Evolutionary conservation across 2,113 vertebrate species (phyloP).

Genomic region (Mustela lutreola): DNA sequence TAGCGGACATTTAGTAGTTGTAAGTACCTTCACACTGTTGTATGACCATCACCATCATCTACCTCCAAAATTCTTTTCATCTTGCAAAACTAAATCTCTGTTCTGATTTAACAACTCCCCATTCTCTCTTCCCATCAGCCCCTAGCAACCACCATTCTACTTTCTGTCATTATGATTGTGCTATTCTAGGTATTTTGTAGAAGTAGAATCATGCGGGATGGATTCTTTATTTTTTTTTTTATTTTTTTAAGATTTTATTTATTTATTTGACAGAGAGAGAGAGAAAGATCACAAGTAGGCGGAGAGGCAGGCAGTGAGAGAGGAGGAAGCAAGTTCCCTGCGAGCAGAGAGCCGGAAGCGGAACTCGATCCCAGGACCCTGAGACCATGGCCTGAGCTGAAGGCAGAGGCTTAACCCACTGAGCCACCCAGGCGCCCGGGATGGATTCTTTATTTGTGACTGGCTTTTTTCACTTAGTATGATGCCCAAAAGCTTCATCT

Average conservation of each 20-base stretch:
- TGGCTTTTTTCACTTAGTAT: neutral
- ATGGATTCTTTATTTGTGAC: neutral
- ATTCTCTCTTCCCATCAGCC: neutral
- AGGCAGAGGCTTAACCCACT: too few species aligned
- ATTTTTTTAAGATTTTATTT: too few species aligned
- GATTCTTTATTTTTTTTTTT: neutral
- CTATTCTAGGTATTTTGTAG: neutral
- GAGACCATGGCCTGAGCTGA: too few species aligned
- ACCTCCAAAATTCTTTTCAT: neutral
- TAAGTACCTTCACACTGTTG: neutral
- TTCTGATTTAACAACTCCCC: neutral
- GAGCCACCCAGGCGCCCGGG: neutral
- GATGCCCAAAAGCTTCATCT: neutral
- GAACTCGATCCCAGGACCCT: too few species aligned
- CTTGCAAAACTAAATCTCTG: neutral
- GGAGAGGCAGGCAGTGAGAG: too few species aligned
- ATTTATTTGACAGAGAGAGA: too few species aligned
- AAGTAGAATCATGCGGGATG: neutral
- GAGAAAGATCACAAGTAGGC: too few species aligned
- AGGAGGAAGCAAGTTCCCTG: too few species aligned
- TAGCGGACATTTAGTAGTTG: neutral
- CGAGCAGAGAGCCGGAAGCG: too few species aligned
- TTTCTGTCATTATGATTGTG: neutral
- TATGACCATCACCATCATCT: neutral
- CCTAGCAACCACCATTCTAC: neutral